Percentiles rank a stretch among this genome's conserved stretches.
Conservation (phyloP, 2,888 invertebrate genomes). For the Agrypnus murinus region DNA sequence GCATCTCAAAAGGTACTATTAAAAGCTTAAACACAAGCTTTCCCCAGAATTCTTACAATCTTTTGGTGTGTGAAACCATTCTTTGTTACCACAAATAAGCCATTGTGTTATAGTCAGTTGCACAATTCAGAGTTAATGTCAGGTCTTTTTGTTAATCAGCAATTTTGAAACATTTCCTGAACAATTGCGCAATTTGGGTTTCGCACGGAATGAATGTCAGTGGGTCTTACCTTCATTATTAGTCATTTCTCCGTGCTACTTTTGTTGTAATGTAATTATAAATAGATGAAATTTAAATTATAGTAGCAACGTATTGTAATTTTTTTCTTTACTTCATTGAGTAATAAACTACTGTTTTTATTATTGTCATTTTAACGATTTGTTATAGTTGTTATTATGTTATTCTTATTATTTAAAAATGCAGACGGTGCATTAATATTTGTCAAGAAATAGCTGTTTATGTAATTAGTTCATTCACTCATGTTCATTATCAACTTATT, state of each 20-base stretch:
- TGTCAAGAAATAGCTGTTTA: no score
- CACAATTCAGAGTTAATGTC: conserved; percentile 18
- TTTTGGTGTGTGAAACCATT: conserved; percentile 21
- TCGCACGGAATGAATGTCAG: conserved; percentile 36
- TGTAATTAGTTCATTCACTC: no score
- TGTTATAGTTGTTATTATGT: no score
- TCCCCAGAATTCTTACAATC: conserved; percentile 14
- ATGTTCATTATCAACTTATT: no score
- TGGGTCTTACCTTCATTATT: conserved; percentile 35
- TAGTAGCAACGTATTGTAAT: no score
- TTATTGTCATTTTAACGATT: no score
- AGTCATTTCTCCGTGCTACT: conserved; percentile 21
- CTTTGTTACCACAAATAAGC: conserved; percentile 10
- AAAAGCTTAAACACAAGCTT: neutral
- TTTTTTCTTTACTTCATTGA: no score
- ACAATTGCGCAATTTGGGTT: conserved; percentile 32
- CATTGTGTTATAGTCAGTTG: conserved; percentile 15
- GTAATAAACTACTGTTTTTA: no score
- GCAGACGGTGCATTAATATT: no score
- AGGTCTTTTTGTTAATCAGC: conserved; percentile 41
- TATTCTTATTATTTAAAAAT: no score
- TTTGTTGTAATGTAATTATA: conserved; percentile 2
- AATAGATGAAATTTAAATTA: neutral
- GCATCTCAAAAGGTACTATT: neutral
- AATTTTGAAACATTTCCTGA: conserved; percentile 42